Evolutionary conservation across 2,888 invertebrate species (phyloP), one percentile per base, ranked within the genome.

Genomic region (Conops quadrifasciatus): DNA sequence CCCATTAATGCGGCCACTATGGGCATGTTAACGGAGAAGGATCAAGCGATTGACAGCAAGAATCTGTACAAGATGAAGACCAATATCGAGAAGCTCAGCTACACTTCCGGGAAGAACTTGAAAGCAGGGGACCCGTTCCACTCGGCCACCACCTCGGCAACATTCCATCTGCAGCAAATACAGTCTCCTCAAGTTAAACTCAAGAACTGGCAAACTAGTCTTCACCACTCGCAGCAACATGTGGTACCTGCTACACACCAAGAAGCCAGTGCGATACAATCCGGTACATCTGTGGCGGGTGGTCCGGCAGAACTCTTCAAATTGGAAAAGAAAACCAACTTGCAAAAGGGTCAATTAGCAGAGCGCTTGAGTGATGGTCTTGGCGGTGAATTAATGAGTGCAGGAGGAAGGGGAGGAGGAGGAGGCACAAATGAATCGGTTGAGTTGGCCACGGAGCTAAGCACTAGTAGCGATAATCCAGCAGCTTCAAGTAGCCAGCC

Each of bases 11-110:
- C 68, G 24, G 51, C 68, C 0, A 62, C 60, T 15, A 89, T 90
- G 62, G 91, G 91, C 80, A 91, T 91, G 79, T 84, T 92, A 75
- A 88, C 91, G 30, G 91, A 90, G 80, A 92, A 92, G 83, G 89
- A 90, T 78, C 84, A 85, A 76, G 78, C 83, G 2, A 85, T 86
- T 65, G 84, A 85, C 30, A 84, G 81, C 77, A 86, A 84, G 74
- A 86, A 86, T 76, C 76, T 85, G 56, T 85, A 83, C 45, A 80
- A 83, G 67, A 80, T 83, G 60, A 85, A 84, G 76, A 80, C 81
- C 5, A 83, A 82, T 71, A 75, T 82, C 19, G 84, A 84, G 71
- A 84, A 84, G 72, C 75, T 84, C 24, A 84, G 83, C 75, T 84
- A 84, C 62, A 80, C 82, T 66, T 78, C 82, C 56, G 79, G 75